Base-by-base conservation (phyloP, 2,113 vertebrate species). In the Neodon shergylaensis region DNA sequence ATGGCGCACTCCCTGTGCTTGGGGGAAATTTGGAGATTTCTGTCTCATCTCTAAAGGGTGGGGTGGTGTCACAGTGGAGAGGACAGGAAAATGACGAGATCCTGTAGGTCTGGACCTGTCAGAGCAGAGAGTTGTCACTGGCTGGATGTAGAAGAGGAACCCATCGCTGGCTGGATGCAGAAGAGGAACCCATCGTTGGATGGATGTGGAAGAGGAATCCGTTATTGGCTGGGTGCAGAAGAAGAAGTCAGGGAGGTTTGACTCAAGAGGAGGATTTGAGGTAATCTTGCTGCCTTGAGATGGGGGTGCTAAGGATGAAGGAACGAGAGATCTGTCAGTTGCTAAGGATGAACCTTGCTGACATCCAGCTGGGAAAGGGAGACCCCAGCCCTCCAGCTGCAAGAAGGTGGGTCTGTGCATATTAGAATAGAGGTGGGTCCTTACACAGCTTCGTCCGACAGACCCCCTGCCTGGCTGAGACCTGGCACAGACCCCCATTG, bases 101-200 rank as follows among this genome's bases (percentile, higher is more conserved):
- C 13, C 5, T 1, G 7, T 4, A 0, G 42, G 26, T 11, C 52
- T 73, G 54, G 13, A 5, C 31, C 13, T 12, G 11, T 39, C 9
- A 1, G 19, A 73, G n/a, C 54, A 28, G 44, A 33, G 47, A 10
- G 44, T 11, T 39, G 47, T 21, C 31, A 28, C 84, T 4, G n/a
- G 91, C 2, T 52, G 52, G 52, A 3, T 52, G 13, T 9, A 22
- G 74, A 68, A 74, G 33, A 9, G 36, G 36, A 58, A 63, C 9
- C 61, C 24, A 24, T 21, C 36, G 17, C 83, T 4, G n/a, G 91
- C 52, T 39, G 66, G 66, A 1, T 61, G 58, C 1, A 52, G 12
- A 52, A 52, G 13, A 7, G 58, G 21, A 61, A 24, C 1, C 14
- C 36, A 39, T 16, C 36, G 17, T 78, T 3, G n/a, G 91, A 44